phyloP scores from a whole-genome alignment of 2,888 invertebrate species.

The Latheticus oryzae region DNA sequence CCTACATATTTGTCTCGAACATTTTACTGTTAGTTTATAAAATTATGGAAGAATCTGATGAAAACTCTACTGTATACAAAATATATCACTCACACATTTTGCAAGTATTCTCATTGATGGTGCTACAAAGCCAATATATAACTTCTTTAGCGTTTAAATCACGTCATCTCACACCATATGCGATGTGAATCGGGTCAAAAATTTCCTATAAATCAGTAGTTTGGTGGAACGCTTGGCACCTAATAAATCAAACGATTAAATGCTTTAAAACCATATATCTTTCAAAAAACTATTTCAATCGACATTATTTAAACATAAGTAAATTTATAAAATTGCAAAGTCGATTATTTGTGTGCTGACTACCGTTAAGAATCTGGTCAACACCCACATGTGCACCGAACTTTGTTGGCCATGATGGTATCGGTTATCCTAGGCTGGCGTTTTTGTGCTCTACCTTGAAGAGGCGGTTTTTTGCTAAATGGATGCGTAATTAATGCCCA shows the following conservation, averaged over 20 bases:
- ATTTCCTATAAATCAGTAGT: conserved; percentile 36
- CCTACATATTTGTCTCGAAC: too few species aligned
- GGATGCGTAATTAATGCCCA: too few species aligned
- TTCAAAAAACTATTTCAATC: conserved; percentile 22
- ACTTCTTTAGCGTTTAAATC: conserved; percentile 27
- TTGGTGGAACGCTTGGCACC: conserved; percentile 34
- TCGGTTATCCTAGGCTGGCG: too few species aligned
- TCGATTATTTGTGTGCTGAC: conserved; percentile 10
- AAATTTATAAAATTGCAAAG: too few species aligned
- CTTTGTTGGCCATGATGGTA: conserved; percentile 10
- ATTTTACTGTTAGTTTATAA: too few species aligned
- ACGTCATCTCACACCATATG: conserved; percentile 30
- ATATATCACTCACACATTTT: conserved; percentile 1
- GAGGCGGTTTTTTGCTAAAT: conserved; percentile 12
- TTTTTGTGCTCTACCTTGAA: too few species aligned
- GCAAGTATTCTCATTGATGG: conserved; percentile 9
- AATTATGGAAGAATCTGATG: too few species aligned
- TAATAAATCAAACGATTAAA: conserved; percentile 36
- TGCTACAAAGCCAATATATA: conserved; percentile 22
- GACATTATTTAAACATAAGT: conserved; percentile 24
- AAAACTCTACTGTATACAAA: background rate
- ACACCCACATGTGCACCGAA: conserved; percentile 18
- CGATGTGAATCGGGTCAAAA: conserved; percentile 34
- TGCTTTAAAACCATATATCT: conserved; percentile 35
- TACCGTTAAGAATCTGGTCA: conserved; percentile 11